These are phyloP conservation scores for Sylvia borin DNA, from an alignment of 2,797 vertebrate species.

Conservation along the genomic window DNA sequence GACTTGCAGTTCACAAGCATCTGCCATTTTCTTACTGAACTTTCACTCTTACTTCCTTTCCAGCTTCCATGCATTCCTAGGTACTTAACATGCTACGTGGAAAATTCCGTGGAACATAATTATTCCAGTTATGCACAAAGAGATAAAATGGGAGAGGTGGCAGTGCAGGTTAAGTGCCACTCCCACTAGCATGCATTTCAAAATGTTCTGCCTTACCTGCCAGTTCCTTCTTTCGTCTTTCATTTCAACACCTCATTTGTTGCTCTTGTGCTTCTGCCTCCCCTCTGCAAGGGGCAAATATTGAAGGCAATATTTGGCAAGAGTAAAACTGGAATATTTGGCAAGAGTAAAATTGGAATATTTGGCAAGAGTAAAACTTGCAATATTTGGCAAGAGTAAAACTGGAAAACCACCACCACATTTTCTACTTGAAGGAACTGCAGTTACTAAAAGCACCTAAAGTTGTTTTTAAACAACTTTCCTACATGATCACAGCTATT, in stretches of 20 bases:
- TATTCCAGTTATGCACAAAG: not conserved
- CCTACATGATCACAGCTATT: not conserved
- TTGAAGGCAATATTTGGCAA: not conserved
- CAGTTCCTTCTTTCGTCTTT: not conserved
- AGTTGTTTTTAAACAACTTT: not conserved
- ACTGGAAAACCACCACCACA: not conserved
- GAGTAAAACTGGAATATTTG: not conserved
- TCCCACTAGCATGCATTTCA: not conserved
- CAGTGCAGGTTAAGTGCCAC: not conserved
- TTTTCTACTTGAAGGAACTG: not conserved
- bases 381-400: not conserved
- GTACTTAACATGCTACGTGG: no score
- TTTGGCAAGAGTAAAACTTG: not conserved
- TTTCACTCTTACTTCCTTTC: not conserved
- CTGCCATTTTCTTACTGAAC: not conserved
- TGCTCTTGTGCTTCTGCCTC: not conserved
- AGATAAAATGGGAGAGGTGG: no score
- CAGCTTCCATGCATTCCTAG: not conserved
- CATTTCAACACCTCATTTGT: not conserved
- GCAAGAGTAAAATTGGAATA: not conserved
- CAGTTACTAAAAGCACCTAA: not conserved
- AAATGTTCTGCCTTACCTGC: not conserved
- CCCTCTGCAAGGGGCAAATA: not conserved
- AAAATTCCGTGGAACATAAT: not conserved
- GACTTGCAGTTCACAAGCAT: not conserved